Evolutionary conservation across 1,140 invertebrate species (phyloP).

Genomic region (Bombus waltoni): DNA sequence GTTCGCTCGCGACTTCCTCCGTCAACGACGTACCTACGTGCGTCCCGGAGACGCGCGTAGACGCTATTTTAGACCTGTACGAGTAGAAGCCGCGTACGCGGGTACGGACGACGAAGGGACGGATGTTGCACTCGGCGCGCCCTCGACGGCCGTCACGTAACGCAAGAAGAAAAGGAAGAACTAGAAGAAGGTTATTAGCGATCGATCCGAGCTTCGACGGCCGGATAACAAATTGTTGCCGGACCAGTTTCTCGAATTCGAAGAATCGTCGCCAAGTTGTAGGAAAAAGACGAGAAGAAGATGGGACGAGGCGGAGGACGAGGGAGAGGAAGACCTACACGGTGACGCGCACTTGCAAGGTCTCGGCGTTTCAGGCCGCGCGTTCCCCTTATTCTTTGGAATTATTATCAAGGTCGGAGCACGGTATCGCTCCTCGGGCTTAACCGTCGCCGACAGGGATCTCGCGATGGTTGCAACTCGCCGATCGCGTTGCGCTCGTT

Average conservation of each 20-base stretch:
- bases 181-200: conserved; percentile 35
- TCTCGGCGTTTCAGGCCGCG: conserved; percentile 37
- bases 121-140: not conserved
- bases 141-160: conserved; percentile 10
- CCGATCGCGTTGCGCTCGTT: not conserved
- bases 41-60: no score
- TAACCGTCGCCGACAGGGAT: conserved; percentile 43
- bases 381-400: conserved; percentile 51
- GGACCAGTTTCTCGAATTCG: conserved; percentile 65
- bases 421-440: conserved; percentile 45
- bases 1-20: conserved; percentile 20
- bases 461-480: not conserved
- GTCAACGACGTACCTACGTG: not conserved
- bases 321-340: conserved; percentile 48
- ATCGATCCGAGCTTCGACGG: conserved; percentile 48
- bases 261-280: conserved; percentile 45
- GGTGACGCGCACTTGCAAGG: conserved; percentile 51
- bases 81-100: not conserved
- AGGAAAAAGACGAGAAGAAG: conserved; percentile 41
- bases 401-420: conserved; percentile 59
- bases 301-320: not conserved
- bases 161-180: conserved; percentile 10
- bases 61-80: not conserved
- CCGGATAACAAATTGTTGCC: conserved; percentile 55
- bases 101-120: not conserved